Percentiles rank a stretch among this genome's conserved stretches.
Conservation (phyloP, 2,113 vertebrate species). For the Riparia riparia region DNA sequence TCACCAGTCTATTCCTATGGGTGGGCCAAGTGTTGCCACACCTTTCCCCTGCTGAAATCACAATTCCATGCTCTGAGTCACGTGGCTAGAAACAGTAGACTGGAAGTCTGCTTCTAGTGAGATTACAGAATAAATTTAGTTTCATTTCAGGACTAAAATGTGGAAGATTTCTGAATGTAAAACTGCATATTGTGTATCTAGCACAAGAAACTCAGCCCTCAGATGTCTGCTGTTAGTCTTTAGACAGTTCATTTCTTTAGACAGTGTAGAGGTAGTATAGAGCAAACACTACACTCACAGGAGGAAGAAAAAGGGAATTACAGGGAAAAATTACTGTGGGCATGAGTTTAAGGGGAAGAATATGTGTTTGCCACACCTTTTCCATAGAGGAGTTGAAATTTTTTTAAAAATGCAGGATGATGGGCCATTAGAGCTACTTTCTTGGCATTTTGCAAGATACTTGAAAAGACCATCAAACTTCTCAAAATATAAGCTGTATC, state of each 20-base stretch:
- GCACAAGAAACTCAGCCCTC: neutral
- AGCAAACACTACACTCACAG: neutral
- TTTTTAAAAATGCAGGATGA: neutral
- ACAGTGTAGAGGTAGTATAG: neutral
- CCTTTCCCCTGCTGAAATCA: neutral
- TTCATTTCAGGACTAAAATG: neutral
- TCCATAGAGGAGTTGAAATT: neutral
- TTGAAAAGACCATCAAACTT: neutral
- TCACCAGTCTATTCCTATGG: neutral
- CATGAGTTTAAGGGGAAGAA: neutral
- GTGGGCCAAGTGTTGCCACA: neutral
- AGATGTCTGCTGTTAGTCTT: fast-evolving
- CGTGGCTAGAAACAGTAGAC: neutral
- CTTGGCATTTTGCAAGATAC: neutral
- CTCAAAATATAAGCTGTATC: neutral
- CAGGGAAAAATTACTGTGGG: neutral
- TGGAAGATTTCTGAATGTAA: neutral
- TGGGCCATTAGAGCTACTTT: neutral
- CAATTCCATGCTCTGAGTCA: neutral
- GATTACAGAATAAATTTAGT: neutral
- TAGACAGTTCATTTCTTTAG: neutral
- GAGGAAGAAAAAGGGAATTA: neutral
- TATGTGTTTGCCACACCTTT: neutral
- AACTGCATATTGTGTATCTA: neutral
- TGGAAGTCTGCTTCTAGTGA: neutral